Base-by-base conservation (phyloP, 2,113 vertebrate species). In the Notothenia rossii region DNA sequence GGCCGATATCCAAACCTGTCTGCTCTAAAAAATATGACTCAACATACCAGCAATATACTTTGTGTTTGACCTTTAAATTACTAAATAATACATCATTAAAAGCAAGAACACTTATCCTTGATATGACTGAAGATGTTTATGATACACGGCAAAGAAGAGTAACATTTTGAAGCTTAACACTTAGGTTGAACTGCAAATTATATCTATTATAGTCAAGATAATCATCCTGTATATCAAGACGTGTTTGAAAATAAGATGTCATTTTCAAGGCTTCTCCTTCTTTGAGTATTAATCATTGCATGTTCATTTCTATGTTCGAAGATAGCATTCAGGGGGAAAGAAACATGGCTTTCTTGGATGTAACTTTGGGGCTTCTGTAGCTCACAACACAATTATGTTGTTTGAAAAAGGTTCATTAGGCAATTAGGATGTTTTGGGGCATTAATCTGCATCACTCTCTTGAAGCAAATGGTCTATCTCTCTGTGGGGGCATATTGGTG, bases 391-490 rank as follows among this genome's bases (percentile, higher is more conserved):
- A 79, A 66, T 84, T 72, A 53, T 84, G 68, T 63, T 77, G 72
- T 88, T 90, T 79, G 72, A 72, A 84, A 88, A 87, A 60, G 78
- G 82, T 90, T 88, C 90, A 92, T 92, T 91, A 90, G 72, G 62
- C 89, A 92, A 92, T 94, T 89, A 81, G 75, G 63, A 81, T 82
- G 83, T 88, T 91, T 89, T n/a, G 48, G 64, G 83, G 81, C 66
- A 91, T 89, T 86, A 81, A 83, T 91, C 79, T 86, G 86, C 65
- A 85, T 83, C 86, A 90, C 71, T 86, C 81, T 77, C 43, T 53
- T 50, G 81, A 76, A 61, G 76, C 72, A 85, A 92, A 90, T 53
- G 65, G 68, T 75, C 48, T 72, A 74, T 65, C 78, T 82, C 85
- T 83, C 75, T 79, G 58, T 61, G 72, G 84, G 86, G 78, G 69